These are phyloP conservation scores for Cheilosia pagana DNA, from an alignment of 2,888 invertebrate species.

Conservation along the genomic window DNA sequence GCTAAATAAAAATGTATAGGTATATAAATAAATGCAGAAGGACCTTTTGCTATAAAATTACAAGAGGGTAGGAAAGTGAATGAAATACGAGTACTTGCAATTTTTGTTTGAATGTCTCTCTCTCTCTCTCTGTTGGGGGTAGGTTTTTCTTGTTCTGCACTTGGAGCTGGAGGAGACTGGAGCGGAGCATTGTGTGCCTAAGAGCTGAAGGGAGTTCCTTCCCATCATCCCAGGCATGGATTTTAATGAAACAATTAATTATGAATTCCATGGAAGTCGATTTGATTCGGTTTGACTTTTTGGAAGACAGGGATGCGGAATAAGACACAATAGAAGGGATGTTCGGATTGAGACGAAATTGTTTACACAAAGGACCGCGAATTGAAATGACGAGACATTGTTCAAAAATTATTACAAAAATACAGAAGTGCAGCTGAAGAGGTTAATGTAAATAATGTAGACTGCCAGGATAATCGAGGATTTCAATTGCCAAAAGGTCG, in stretches of 20 bases:
- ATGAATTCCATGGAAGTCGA: slow-evolving; percentile 38
- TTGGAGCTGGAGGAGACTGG: too few species aligned
- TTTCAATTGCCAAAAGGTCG: too few species aligned
- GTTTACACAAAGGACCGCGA: background rate
- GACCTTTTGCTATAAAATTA: slow-evolving; percentile 7
- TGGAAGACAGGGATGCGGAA: background rate
- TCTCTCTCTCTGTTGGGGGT: background rate
- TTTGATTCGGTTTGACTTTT: slow-evolving; percentile 6
- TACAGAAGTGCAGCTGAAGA: too few species aligned
- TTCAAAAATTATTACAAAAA: background rate
- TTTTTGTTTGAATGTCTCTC: slow-evolving; percentile 26
- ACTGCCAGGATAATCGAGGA: too few species aligned
- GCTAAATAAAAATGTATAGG: background rate
- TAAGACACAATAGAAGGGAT: slow-evolving; percentile 12
- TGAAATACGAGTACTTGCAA: background rate
- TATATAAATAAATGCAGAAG: background rate
- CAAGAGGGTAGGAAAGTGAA: background rate
- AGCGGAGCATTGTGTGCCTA: too few species aligned
- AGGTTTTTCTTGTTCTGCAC: background rate
- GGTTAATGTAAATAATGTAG: too few species aligned
- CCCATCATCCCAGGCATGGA: background rate
- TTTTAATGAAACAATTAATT: slow-evolving; percentile 40
- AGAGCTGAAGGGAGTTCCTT: too few species aligned
- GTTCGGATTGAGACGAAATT: background rate
- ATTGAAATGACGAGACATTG: background rate